Evolutionary conservation across 2,113 vertebrate species (phyloP).

Genomic region (Semnornis frantzii): DNA sequence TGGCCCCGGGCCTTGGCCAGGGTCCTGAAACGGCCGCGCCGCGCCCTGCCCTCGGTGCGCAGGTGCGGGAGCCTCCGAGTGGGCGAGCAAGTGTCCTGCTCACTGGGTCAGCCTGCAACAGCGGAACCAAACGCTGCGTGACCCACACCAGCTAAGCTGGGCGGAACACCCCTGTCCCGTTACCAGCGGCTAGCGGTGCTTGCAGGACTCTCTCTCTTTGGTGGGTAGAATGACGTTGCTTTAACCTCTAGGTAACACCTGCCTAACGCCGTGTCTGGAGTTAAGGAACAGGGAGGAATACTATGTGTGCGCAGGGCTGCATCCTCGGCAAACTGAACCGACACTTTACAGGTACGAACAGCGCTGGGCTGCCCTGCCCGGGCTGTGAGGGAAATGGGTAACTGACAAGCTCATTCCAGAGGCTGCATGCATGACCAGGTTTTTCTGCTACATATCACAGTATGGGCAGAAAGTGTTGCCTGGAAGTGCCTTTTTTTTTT

Average conservation of each 20-base stretch:
- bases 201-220: not conserved
- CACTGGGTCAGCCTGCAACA: fast-evolving
- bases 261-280: fast-evolving
- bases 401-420: not conserved
- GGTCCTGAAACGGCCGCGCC: conserved; percentile 34
- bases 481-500: not conserved
- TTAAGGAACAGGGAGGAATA: not conserved
- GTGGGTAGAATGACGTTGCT: not conserved
- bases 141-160: too few relatives aligned
- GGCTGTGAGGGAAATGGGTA: not conserved
- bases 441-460: not conserved
- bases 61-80: fast-evolving
- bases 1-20: conserved; percentile 4
- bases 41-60: not conserved
- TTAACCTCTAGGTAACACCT: not conserved
- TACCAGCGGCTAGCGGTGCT: not conserved
- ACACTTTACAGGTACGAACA: not conserved
- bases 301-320: fast-evolving
- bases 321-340: not conserved
- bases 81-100: fast-evolving
- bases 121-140: fast-evolving
- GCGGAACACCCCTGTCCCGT: not conserved
- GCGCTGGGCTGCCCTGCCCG: not conserved
- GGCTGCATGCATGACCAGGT: too few relatives aligned
- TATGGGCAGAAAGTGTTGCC: fast-evolving